Conservation (phyloP, 2,888 invertebrate genomes). For the Onchidella celtica region DNA sequence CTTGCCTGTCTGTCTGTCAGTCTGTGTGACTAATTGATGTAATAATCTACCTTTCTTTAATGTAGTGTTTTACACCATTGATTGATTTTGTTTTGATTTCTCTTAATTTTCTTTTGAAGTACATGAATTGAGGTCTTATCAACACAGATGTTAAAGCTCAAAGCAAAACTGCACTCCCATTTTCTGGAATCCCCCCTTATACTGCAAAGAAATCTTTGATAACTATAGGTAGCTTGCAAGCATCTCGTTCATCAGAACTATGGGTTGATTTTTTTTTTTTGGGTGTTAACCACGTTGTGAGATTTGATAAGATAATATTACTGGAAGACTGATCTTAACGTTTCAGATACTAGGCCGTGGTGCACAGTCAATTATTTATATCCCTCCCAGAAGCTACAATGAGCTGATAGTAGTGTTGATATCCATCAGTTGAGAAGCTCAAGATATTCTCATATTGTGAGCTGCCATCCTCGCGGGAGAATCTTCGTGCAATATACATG, state of each 20-base stretch:
- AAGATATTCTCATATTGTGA: neutral
- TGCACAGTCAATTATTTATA: neutral
- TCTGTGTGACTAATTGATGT: slow-evolving; percentile 42
- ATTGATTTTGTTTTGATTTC: slow-evolving; percentile 26
- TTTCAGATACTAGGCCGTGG: too few relatives aligned
- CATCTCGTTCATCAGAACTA: too few relatives aligned
- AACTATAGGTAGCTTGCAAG: too few relatives aligned
- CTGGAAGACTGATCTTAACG: too few relatives aligned
- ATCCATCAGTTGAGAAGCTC: neutral
- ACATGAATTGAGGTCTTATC: slow-evolving; percentile 24
- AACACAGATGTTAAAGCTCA: slow-evolving; percentile 12
- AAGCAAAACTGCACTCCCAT: too few relatives aligned
- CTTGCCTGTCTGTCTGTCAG: slow-evolving; percentile 24
- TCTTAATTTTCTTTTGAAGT: slow-evolving; percentile 17
- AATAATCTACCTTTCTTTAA: slow-evolving; percentile 27
- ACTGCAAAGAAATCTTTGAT: too few relatives aligned
- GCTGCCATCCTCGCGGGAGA: slow-evolving; percentile 10
- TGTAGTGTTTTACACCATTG: slow-evolving; percentile 47
- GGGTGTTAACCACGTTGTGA: too few relatives aligned
- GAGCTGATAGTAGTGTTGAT: slow-evolving; percentile 2
- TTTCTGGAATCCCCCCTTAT: too few relatives aligned
- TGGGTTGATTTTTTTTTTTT: too few relatives aligned
- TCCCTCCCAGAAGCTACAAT: neutral
- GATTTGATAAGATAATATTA: too few relatives aligned
- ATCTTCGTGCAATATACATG: neutral